phyloP scores from a whole-genome alignment of 2,113 vertebrate genomes.

The Megaptera novaeangliae region DNA sequence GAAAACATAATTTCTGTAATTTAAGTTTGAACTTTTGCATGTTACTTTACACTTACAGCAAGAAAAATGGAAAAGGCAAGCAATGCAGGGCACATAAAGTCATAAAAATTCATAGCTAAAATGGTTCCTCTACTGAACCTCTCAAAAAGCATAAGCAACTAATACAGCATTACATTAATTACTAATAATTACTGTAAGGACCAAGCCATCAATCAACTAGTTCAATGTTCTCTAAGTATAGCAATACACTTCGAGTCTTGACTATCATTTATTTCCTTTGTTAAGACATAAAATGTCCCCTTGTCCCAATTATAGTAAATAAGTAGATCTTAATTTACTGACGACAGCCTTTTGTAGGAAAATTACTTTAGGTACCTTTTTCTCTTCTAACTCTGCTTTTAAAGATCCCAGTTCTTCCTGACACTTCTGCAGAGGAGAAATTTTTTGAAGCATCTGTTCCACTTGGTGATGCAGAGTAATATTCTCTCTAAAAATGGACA shows the following conservation, averaged over 20 bases:
- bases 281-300: neutral
- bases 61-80: neutral
- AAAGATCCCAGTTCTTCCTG: conserved; percentile 85
- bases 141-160: neutral
- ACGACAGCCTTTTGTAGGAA: neutral
- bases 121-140: neutral
- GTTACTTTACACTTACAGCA: neutral
- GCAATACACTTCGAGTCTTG: neutral
- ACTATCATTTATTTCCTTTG: neutral
- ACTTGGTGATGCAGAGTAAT: conserved; percentile 89
- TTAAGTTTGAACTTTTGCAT: neutral
- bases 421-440: conserved; percentile 88
- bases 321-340: neutral
- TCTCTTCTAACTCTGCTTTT: conserved; percentile 90
- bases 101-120: neutral
- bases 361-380: conserved; percentile 81
- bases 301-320: fast-evolving
- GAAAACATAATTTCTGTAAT: neutral
- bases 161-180: neutral
- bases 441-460: conserved; percentile 89
- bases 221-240: fast-evolving
- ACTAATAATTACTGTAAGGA: too few relatives aligned
- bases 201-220: neutral
- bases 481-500: conserved; percentile 84
- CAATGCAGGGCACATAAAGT: neutral